Evolutionary conservation across 2,113 vertebrate species (phyloP), one percentile per base, ranked within the genome.

Genomic region (Apteryx owenii): DNA sequence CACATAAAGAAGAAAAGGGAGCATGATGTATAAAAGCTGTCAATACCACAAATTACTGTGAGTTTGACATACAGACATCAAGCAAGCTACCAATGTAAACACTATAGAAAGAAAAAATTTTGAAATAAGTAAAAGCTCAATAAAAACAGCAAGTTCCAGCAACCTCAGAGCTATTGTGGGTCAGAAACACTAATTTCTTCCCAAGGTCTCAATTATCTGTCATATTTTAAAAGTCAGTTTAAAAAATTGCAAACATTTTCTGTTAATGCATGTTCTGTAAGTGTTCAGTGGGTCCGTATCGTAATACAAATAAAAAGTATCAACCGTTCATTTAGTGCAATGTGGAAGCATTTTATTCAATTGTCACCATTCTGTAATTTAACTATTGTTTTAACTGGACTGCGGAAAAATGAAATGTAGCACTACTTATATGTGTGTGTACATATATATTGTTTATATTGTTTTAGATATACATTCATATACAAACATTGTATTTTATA

Each of bases 11-110:
- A 79, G 62, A 60, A 75, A n/a, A 22, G 6, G 33, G 65, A 91
- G 12, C 6, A 36, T 5, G 33, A 66, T 2, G 1, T 77, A 66
- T 25, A 85, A 96, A 90, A 94, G 81, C 75, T 96, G 75, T 91
- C 91, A 89, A 73, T 50, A 60, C 17, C 62, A 90, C 29, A 84
- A 86, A 83, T 83, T 69, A 65, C 5, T 1, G 0, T 4, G 4
- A 89, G 12, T 51, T 56, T 89, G 79, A 91, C 58, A 89, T 85
- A 89, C 75, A 94, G 70, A 94, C 28, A 8, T 85, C 66, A 75
- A 29, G 29, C 36, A 89, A 92, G 28, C n/a, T 51, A 79, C 28
- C 29, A 87, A 48, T 21, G 44, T 85, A 88, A 95, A 77, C 1
- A 60, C 56, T 19, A 33, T 14, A 61, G 46, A 86, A 85, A 20